These are phyloP conservation scores for Dendrolimus pini DNA, from an alignment of 2,888 invertebrate genomes.

Conservation along the genomic window DNA sequence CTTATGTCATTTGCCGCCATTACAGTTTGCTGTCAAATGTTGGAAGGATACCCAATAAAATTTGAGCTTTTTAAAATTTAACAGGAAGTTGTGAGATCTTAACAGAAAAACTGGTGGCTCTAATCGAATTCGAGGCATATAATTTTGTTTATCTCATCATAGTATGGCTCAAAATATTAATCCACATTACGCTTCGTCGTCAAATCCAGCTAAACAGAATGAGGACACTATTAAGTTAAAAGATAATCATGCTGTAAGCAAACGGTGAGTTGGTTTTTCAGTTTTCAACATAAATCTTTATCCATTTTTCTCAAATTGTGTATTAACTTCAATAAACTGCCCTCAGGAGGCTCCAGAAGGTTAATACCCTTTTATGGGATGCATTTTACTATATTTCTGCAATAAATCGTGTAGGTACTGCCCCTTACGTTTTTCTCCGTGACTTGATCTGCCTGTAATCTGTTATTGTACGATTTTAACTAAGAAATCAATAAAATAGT, in stretches of 20 bases:
- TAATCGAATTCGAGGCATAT: constrained; percentile 39
- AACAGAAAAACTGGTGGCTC: constrained; percentile 49
- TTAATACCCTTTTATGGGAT: no score
- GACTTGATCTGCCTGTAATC: no score
- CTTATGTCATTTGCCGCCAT: constrained; percentile 50
- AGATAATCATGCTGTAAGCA: constrained; percentile 93
- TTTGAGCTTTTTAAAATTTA: constrained; percentile 70
- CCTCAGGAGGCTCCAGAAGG: no score
- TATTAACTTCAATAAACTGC: no score
- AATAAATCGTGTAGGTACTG: no score
- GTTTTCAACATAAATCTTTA: neutral
- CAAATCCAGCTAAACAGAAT: constrained; percentile 85
- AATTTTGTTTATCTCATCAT: constrained; percentile 35
- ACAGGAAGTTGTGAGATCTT: constrained; percentile 57
- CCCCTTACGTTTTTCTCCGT: no score
- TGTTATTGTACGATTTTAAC: no score
- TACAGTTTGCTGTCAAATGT: constrained; percentile 57
- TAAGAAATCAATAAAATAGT: no score
- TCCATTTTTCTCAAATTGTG: neutral
- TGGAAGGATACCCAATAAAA: constrained; percentile 58
- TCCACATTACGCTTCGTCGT: constrained; percentile 85
- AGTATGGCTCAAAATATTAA: constrained; percentile 93
- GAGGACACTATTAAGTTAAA: constrained; percentile 85
- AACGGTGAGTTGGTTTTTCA: constrained; percentile 79
- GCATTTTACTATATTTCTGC: no score